Conservation (phyloP, 2,888 invertebrate genomes). For the Ochropacha duplaris region DNA sequence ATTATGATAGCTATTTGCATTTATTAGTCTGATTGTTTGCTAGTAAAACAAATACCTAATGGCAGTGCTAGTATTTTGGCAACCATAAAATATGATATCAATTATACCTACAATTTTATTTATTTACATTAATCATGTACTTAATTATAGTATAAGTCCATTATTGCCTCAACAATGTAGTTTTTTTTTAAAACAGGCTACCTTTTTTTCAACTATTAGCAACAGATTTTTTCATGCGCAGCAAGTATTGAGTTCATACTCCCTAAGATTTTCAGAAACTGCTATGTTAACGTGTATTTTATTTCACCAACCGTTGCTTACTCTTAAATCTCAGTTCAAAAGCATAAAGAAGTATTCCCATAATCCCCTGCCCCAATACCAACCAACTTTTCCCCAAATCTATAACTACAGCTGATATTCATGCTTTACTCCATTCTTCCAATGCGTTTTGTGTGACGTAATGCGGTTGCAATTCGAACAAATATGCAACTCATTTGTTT, state of each 20-base stretch:
- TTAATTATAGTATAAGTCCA: not conserved
- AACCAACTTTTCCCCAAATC: constrained; percentile 27
- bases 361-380: constrained; percentile 40
- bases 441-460: constrained; percentile 9
- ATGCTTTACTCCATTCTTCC: constrained; percentile 7
- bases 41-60: no score
- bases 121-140: no score
- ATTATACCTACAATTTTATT: not conserved
- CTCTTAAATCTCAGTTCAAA: constrained; percentile 25
- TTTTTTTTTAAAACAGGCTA: not conserved
- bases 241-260: not conserved
- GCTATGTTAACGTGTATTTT: constrained; percentile 10
- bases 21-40: no score
- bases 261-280: constrained; percentile 17
- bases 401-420: constrained; percentile 4
- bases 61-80: no score
- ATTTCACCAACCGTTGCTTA: constrained; percentile 39
- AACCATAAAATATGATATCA: no score
- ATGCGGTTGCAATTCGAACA: constrained; percentile 1
- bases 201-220: not conserved
- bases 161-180: not conserved
- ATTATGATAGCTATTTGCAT: no score
- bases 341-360: constrained; percentile 27
- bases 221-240: not conserved
- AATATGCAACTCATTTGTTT: constrained; percentile 24